Conservation (phyloP, 2,888 invertebrate genomes). For the Chalcosyrphus nemorum region DNA sequence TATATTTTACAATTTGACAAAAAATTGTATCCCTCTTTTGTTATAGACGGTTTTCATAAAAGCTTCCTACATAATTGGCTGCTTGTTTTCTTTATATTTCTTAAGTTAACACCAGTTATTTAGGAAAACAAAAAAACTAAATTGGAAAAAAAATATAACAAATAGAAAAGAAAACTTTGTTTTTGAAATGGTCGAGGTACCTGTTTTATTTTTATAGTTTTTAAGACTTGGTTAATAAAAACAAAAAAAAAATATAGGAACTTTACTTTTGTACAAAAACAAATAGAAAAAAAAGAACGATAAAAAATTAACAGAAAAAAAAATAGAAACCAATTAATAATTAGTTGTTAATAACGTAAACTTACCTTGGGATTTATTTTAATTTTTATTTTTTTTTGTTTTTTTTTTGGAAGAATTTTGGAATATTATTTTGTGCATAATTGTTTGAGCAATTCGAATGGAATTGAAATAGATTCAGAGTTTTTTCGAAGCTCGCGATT, state of each 20-base stretch:
- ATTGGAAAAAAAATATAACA: slow-evolving; percentile 2
- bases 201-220: slow-evolving; percentile 61
- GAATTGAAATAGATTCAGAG: slow-evolving; percentile 76
- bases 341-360: slow-evolving; percentile 77
- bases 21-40: slow-evolving; percentile 35
- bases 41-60: slow-evolving; percentile 35
- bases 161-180: slow-evolving; percentile 26
- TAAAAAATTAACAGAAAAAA: slow-evolving; percentile 69
- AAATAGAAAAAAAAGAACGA: slow-evolving; percentile 70
- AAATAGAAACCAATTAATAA: slow-evolving; percentile 76
- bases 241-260: slow-evolving; percentile 70
- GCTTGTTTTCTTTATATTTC: not conserved
- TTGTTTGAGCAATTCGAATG: slow-evolving; percentile 73
- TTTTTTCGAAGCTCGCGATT: slow-evolving; percentile 74
- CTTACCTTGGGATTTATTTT: slow-evolving; percentile 79
- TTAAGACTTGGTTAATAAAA: slow-evolving; percentile 66
- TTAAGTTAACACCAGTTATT: slow-evolving; percentile 50
- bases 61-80: slow-evolving; percentile 41
- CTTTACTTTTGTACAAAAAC: slow-evolving; percentile 67
- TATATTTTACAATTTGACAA: slow-evolving; percentile 63
- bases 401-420: slow-evolving; percentile 73
- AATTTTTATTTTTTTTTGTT: slow-evolving; percentile 72
- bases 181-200: slow-evolving; percentile 74
- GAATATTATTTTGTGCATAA: slow-evolving; percentile 38
- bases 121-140: slow-evolving; percentile 3